phyloP scores from a whole-genome alignment of 2,888 invertebrate genomes.

The Dioctria rufipes region DNA sequence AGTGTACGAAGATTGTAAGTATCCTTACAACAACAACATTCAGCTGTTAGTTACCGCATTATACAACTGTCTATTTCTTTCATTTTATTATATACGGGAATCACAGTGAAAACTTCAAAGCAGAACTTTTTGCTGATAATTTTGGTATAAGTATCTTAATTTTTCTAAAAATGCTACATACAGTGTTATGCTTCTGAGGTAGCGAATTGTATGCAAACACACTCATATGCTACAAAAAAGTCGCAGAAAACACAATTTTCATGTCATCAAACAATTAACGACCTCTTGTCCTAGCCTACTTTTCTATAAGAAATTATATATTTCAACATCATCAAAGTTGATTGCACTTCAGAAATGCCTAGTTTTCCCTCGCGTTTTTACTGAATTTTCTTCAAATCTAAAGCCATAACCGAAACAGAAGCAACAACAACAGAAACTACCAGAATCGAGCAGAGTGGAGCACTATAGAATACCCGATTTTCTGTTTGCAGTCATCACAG shows the following conservation, averaged over 20 bases:
- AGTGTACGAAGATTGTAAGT: no score
- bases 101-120: no score
- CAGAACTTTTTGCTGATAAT: no score
- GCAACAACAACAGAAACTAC: neutral
- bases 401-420: no score
- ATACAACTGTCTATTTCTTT: no score
- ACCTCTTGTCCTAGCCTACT: neutral
- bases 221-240: neutral
- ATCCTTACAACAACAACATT: no score
- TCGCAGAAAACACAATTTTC: neutral
- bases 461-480: neutral
- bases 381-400: neutral
- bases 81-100: no score
- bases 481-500: neutral
- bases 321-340: conserved; percentile 8
- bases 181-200: no score
- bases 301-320: neutral
- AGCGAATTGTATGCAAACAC: no score
- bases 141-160: no score
- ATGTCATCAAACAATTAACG: conserved; percentile 26
- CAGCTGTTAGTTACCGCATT: no score
- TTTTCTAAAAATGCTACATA: no score
- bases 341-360: neutral
- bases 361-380: neutral
- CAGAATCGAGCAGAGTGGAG: neutral